Conservation (phyloP, 1,140 invertebrate genomes). For the Drosophila busckii region DNA sequence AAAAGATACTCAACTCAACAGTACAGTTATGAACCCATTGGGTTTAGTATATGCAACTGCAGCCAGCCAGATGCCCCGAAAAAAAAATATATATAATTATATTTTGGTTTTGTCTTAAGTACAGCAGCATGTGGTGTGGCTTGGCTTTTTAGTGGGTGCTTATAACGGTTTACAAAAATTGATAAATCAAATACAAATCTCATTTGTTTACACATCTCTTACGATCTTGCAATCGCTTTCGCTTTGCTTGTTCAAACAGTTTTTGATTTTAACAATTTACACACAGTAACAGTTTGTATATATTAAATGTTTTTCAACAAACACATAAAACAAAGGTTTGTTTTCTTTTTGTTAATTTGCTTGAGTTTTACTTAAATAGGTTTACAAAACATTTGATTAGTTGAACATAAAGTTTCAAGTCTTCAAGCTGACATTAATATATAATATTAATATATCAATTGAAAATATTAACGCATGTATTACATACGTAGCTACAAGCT, state of each 20-base stretch:
- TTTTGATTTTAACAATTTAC: conserved; percentile 11
- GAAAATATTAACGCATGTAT: conserved; percentile 39
- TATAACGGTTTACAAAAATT: conserved; percentile 21
- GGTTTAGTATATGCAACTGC: conserved; percentile 49
- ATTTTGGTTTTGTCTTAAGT: not conserved
- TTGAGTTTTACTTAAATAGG: conserved; percentile 28
- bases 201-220: conserved; percentile 42
- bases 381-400: conserved; percentile 12
- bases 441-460: conserved; percentile 68
- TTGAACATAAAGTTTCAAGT: conserved; percentile 47
- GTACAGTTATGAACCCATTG: conserved; percentile 69
- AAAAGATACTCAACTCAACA: conserved; percentile 66
- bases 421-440: conserved; percentile 68
- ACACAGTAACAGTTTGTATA: too few relatives aligned
- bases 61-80: conserved; percentile 18
- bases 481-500: conserved; percentile 45
- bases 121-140: not conserved
- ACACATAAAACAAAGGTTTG: too few relatives aligned
- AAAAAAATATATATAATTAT: conserved; percentile 8
- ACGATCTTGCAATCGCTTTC: not conserved
- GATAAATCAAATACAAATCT: conserved; percentile 43
- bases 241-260: not conserved
- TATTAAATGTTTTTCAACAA: too few relatives aligned
- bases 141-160: conserved; percentile 1
- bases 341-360: not conserved